These are phyloP conservation scores for Apodemia mormo DNA, from an alignment of 2,888 invertebrate genomes.

Conservation along the genomic window DNA sequence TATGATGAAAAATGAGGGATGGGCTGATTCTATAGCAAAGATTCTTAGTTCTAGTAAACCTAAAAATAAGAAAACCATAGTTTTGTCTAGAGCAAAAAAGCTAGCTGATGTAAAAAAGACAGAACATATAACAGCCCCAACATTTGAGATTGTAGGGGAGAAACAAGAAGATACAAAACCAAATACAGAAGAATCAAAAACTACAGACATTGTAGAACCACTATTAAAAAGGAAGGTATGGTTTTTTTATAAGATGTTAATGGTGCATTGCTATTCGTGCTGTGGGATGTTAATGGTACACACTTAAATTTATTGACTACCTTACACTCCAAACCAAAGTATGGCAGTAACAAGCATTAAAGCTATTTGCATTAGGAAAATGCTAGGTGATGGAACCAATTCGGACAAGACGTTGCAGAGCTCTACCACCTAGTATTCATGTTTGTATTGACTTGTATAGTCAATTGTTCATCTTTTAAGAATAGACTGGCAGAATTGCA, in stretches of 20 bases:
- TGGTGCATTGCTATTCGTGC: neutral
- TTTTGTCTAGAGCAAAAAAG: slow-evolving; percentile 91
- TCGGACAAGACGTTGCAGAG: too few species aligned
- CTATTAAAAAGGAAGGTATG: slow-evolving; percentile 61
- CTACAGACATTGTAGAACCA: slow-evolving; percentile 51
- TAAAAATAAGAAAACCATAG: slow-evolving; percentile 87
- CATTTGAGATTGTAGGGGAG: slow-evolving; percentile 87
- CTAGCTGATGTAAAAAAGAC: slow-evolving; percentile 77
- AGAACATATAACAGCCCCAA: slow-evolving; percentile 69
- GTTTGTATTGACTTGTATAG: too few species aligned
- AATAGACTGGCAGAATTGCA: too few species aligned
- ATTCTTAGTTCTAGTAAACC: slow-evolving; percentile 89
- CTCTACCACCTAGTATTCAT: too few species aligned
- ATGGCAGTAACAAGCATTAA: too few species aligned
- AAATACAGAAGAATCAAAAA: slow-evolving; percentile 50
- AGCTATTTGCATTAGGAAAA: too few species aligned
- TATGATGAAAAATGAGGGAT: slow-evolving; percentile 84
- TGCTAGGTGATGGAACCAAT: too few species aligned
- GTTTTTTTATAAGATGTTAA: too few species aligned
- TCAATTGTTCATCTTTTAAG: too few species aligned
- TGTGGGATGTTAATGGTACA: too few species aligned
- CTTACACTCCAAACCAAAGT: too few species aligned
- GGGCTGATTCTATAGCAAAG: slow-evolving; percentile 92
- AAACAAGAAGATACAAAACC: slow-evolving; percentile 61
- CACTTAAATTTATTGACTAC: too few species aligned